phyloP scores from a whole-genome alignment of 2,888 invertebrate genomes.

The Diarsia brunnea region DNA sequence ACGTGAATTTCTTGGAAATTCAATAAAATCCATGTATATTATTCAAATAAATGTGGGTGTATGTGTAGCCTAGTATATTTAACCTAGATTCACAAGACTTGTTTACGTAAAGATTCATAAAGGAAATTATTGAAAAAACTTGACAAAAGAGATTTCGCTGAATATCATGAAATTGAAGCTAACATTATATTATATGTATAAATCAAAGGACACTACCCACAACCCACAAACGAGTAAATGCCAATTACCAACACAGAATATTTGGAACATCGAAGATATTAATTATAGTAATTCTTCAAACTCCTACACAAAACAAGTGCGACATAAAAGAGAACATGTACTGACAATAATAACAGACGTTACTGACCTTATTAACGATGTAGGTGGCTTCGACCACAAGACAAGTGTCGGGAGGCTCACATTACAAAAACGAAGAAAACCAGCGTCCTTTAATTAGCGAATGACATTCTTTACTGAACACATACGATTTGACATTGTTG shows the following conservation, averaged over 20 bases:
- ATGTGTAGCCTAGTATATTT: background rate
- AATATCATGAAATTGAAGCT: slow-evolving; percentile 9
- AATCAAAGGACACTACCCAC: background rate
- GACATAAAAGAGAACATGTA: slow-evolving; percentile 23
- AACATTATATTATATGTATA: too few species aligned
- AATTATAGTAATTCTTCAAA: slow-evolving; percentile 35
- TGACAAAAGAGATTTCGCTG: background rate
- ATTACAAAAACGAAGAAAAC: slow-evolving; percentile 82
- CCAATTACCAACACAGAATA: slow-evolving; percentile 17
- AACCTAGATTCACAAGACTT: background rate
- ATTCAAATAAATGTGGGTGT: background rate
- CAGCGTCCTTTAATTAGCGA: slow-evolving; percentile 80
- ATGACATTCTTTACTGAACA: slow-evolving; percentile 44
- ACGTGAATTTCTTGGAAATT: slow-evolving; percentile 3
- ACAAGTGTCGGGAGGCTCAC: slow-evolving; percentile 73
- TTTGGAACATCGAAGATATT: slow-evolving; percentile 16
- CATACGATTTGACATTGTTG: background rate
- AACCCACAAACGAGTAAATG: slow-evolving; percentile 6
- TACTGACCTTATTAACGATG: slow-evolving; percentile 68
- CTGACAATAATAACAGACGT: slow-evolving; percentile 60
- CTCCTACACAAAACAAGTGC: slow-evolving; percentile 36
- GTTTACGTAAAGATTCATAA: background rate
- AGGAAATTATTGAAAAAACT: background rate
- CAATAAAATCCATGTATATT: background rate
- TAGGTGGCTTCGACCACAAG: slow-evolving; percentile 74